Conservation (phyloP, 2,797 vertebrate species). For the Gallinago stenura region DNA sequence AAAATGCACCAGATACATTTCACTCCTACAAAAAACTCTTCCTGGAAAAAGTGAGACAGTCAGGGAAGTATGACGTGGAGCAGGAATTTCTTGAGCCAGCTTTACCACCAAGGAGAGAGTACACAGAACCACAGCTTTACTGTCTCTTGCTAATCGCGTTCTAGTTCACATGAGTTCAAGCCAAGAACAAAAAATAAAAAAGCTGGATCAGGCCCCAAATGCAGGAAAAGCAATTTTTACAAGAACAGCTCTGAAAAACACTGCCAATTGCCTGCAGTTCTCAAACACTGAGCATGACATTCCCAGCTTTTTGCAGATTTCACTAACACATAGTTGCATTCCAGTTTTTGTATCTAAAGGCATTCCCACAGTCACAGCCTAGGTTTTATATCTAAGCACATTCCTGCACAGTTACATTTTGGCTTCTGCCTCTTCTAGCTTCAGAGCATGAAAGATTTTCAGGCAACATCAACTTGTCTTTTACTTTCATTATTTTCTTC, state of each 20-base stretch:
- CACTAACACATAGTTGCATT: conserved; percentile 4
- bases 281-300: neutral
- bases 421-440: neutral
- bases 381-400: neutral
- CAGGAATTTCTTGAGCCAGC: neutral
- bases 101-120: neutral
- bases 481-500: neutral
- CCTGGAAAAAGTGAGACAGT: conserved; percentile 24
- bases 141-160: neutral
- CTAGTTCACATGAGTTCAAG: conserved; percentile 46
- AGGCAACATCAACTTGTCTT: neutral
- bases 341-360: neutral
- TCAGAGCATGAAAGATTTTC: neutral
- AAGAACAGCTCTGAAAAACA: neutral
- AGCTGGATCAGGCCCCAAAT: neutral
- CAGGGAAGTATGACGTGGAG: neutral
- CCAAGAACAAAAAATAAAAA: neutral
- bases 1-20: neutral
- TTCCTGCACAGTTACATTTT: neutral
- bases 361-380: conserved; percentile 33
- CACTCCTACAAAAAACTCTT: neutral
- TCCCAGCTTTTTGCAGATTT: conserved; percentile 15
- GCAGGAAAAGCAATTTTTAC: conserved; percentile 1
- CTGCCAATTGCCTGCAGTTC: conserved; percentile 28
- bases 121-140: neutral